Percentiles rank a stretch among this genome's conserved stretches.
Conservation (phyloP, 2,797 vertebrate species). For the Glossophaga mutica region DNA sequence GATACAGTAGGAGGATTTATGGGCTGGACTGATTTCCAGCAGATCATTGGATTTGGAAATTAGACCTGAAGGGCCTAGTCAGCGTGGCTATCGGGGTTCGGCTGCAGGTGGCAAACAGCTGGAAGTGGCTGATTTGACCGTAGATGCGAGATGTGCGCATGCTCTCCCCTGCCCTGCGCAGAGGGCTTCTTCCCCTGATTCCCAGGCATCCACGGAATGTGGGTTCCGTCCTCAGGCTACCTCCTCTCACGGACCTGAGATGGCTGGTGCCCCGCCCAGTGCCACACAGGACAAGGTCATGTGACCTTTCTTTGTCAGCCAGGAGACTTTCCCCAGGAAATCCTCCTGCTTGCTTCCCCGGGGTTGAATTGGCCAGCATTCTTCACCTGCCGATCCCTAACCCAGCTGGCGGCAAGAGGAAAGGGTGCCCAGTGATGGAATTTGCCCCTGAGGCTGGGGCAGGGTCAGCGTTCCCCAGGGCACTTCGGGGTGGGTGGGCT, state of each 20-base stretch:
- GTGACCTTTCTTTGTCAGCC: background rate
- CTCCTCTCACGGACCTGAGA: background rate
- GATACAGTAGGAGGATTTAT: background rate
- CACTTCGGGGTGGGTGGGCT: accelerated
- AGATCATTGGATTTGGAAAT: background rate
- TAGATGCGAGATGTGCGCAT: accelerated
- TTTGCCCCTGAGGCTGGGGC: no score
- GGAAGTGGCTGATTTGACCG: no score
- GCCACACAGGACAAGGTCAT: background rate
- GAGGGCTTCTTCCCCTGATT: accelerated
- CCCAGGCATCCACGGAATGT: accelerated
- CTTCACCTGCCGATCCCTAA: background rate
- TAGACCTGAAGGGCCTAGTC: background rate
- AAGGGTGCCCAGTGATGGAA: background rate
- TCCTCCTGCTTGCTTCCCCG: accelerated
- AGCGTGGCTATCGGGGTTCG: background rate
- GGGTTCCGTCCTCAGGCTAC: background rate
- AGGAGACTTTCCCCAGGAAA: background rate
- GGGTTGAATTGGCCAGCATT: background rate
- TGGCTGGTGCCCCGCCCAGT: accelerated
- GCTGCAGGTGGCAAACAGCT: background rate
- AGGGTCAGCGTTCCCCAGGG: no score
- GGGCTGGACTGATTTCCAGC: background rate
- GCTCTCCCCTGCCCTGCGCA: accelerated
- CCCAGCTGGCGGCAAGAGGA: background rate